These are phyloP conservation scores for Holothuria leucospilota DNA, from an alignment of 53 echinoderm and acorn worm species.

Conservation along the genomic window DNA sequence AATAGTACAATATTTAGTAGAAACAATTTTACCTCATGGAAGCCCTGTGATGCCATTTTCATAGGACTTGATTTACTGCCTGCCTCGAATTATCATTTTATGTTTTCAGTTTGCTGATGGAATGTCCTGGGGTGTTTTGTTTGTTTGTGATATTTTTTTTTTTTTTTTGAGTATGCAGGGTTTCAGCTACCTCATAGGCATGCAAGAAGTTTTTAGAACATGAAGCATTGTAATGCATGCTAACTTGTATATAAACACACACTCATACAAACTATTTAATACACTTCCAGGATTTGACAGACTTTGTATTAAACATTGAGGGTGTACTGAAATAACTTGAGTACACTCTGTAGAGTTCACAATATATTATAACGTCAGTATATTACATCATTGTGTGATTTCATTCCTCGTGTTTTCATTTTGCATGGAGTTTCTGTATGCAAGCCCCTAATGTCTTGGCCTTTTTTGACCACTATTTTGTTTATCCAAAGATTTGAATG, in stretches of 20 bases:
- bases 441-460: too few species aligned
- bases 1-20: background rate
- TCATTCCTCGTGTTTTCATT: background rate
- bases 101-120: background rate
- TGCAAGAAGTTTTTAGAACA: background rate
- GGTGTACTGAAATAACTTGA: slow-evolving; percentile 40
- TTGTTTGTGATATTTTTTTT: background rate
- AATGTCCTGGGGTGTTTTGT: slow-evolving; percentile 1
- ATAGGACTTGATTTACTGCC: background rate
- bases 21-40: background rate
- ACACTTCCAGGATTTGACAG: slow-evolving; percentile 18
- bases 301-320: slow-evolving; percentile 16
- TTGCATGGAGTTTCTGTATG: too few species aligned
- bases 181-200: slow-evolving; percentile 37
- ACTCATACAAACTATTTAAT: slow-evolving; percentile 35
- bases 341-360: slow-evolving; percentile 47
- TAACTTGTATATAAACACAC: slow-evolving; percentile 22
- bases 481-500: too few species aligned
- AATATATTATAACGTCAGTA: slow-evolving; percentile 46
- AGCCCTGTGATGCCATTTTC: slow-evolving; percentile 22
- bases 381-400: background rate
- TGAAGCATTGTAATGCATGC: background rate
- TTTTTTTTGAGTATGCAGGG: slow-evolving; percentile 35
- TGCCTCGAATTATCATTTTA: slow-evolving; percentile 3
- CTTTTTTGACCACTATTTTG: too few species aligned